Evolutionary conservation across 2,797 vertebrate genomes (phyloP), one percentile per base, ranked within the genome.

Genomic region (Chelon labrosus): DNA sequence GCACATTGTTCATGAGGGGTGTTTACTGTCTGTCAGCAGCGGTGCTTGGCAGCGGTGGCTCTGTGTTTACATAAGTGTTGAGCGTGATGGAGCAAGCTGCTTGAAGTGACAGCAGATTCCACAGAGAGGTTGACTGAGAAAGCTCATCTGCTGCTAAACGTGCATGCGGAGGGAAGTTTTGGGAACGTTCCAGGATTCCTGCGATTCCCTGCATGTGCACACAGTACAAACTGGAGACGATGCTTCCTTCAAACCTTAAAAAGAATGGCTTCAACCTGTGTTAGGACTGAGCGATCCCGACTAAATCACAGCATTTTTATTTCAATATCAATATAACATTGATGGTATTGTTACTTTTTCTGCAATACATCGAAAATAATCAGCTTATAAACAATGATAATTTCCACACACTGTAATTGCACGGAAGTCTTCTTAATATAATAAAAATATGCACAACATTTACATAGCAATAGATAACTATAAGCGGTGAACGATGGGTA

Each of bases 41-140:
- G 83, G 93, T 93, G 89, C 91, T 91, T 90, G 90, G 91, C 91
- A 83, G 91, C 38, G 74, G 86, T 85, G 78, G 87, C 86, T 85
- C 90, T 87, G 83, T 81, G 90, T 93, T 93, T 90, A 92, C 88
- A 80, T 83, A 88, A 90, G 86, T 79, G 83, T 68, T 73, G 42
- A 12, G 65, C 65, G 80, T 85, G 86, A 92, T 85, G 88, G 88
- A 89, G 85, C 61, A 72, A 80, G 83, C 64, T 64, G 77, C 67
- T 88, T 82, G 65, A 85, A 81, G 79, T 86, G 91, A 89, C 88
- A 82, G 85, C 87, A 86, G 84, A 86, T 90, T 85, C 82, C 83
- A 70, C 65, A 66, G 84, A 83, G 73, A 66, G 68, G 65, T 82
- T 68, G 82, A 83, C 75, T 52, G 88, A 90, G 82, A 77, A 74